phyloP scores from a whole-genome alignment of 2,888 invertebrate species.

The Euclidia mi region DNA sequence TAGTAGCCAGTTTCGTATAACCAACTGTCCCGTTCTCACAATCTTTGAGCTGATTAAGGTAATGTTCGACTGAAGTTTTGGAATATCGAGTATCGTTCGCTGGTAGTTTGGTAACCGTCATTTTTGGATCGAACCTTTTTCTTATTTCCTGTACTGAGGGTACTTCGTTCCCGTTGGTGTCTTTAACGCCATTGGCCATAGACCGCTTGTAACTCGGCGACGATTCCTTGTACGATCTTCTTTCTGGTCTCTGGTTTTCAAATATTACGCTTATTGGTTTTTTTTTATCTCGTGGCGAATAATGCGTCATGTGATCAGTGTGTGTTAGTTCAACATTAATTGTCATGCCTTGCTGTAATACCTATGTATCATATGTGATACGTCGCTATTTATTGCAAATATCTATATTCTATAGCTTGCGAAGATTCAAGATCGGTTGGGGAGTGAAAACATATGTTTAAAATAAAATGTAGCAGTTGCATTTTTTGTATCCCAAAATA shows the following conservation, averaged over 20 bases:
- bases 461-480: too few species aligned
- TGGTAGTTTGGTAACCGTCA: constrained; percentile 86
- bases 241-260: constrained; percentile 83
- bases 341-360: constrained; percentile 71
- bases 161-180: constrained; percentile 90
- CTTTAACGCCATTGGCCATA: constrained; percentile 84
- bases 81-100: constrained; percentile 78
- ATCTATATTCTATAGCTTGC: constrained; percentile 3
- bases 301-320: constrained; percentile 78
- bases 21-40: constrained; percentile 81
- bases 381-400: constrained; percentile 16
- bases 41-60: constrained; percentile 81
- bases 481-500: too few species aligned
- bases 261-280: constrained; percentile 72
- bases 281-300: constrained; percentile 64
- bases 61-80: constrained; percentile 78
- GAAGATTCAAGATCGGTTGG: background rate
- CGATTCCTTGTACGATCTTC: constrained; percentile 82
- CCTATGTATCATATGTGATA: constrained; percentile 51
- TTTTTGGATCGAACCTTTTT: constrained; percentile 88
- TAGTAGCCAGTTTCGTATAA: constrained; percentile 76
- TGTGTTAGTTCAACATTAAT: constrained; percentile 84
- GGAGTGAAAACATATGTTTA: too few species aligned
- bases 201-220: constrained; percentile 82
- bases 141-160: constrained; percentile 90